Conservation (phyloP, 2,888 invertebrate genomes). For the Lasioglossum malachurum region DNA sequence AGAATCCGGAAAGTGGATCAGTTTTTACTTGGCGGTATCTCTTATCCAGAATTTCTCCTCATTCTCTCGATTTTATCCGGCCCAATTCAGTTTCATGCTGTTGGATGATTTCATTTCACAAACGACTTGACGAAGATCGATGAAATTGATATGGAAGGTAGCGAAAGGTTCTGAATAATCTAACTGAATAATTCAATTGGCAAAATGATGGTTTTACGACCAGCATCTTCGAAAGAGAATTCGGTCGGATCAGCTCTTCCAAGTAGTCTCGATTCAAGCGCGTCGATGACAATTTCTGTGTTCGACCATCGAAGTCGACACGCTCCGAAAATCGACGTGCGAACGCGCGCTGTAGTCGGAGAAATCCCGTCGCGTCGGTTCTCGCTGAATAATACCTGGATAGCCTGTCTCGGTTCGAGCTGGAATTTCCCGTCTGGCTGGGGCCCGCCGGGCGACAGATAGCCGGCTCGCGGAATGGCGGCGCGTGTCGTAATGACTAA, state of each 20-base stretch:
- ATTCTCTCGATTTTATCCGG: not conserved
- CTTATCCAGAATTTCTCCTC: not conserved
- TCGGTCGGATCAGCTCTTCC: not conserved
- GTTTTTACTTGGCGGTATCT: not conserved
- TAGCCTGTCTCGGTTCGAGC: not conserved
- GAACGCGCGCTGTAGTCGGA: not conserved
- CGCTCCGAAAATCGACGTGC: not conserved
- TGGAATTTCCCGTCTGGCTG: constrained; percentile 12
- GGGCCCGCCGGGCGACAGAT: constrained; percentile 14
- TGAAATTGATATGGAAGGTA: not conserved
- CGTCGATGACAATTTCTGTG: not conserved
- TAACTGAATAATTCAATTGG: not conserved
- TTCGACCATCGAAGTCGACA: not conserved
- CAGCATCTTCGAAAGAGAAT: not conserved
- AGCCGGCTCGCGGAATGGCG: not conserved
- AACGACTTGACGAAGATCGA: not conserved
- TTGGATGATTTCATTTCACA: not conserved
- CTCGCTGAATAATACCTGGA: constrained; percentile 28
- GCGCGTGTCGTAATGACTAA: constrained; percentile 43
- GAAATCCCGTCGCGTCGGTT: constrained; percentile 6
- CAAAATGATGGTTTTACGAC: not conserved
- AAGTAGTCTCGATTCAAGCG: not conserved
- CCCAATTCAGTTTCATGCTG: not conserved
- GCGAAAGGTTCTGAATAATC: not conserved
- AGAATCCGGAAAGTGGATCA: not conserved